Conservation (phyloP, 2,113 vertebrate species). For the Glareola pratincola region DNA sequence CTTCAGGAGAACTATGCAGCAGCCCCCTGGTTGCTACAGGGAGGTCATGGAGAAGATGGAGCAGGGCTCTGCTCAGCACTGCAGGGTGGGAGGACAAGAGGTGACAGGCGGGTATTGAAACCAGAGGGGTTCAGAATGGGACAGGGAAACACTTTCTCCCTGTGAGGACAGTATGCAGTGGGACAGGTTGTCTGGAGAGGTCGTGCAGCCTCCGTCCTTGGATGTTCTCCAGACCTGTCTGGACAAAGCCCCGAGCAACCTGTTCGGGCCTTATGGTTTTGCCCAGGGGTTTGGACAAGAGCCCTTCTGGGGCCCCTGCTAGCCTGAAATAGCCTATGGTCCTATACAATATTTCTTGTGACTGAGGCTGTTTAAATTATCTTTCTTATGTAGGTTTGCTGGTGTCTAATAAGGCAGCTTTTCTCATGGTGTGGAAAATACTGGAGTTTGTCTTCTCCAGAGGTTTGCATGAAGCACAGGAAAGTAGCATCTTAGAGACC, state of each 20-base stretch:
- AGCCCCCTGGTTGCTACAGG: background rate
- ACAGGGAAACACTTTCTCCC: background rate
- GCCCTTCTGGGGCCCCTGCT: background rate
- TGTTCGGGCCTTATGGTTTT: background rate
- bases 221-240: background rate
- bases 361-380: background rate
- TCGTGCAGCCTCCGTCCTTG: background rate
- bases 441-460: background rate
- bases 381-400: background rate
- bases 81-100: background rate
- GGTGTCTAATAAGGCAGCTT: background rate
- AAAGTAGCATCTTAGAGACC: background rate
- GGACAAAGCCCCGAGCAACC: background rate
- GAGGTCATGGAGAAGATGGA: background rate
- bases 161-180: background rate
- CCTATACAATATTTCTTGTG: background rate
- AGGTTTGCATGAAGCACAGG: background rate
- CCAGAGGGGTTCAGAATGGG: background rate
- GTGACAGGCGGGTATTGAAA: rapidly evolving
- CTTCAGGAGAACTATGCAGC: background rate
- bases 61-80: background rate
- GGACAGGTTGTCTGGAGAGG: background rate
- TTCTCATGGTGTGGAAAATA: background rate
- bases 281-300: background rate
- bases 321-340: background rate